Evolutionary conservation across 2,113 vertebrate species (phyloP).

Genomic region (Tupaia tana): DNA sequence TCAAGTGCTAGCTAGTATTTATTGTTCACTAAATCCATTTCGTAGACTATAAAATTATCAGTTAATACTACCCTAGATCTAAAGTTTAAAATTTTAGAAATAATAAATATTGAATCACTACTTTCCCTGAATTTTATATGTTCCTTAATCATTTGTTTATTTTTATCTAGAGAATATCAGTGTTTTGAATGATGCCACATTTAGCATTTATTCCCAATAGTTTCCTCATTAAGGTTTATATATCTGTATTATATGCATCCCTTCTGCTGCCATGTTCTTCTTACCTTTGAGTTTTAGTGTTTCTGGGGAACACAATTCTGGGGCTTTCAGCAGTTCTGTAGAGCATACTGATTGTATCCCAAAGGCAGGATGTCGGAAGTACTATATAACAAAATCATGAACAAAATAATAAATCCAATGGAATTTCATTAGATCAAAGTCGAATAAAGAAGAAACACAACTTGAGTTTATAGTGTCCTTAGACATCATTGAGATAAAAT

Average conservation of each 20-base stretch:
- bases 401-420: not conserved
- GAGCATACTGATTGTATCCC: not conserved
- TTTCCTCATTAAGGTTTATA: not conserved
- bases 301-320: too few relatives aligned
- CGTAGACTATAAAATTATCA: not conserved
- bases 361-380: not conserved
- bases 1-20: not conserved
- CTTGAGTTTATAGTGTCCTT: not conserved
- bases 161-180: not conserved
- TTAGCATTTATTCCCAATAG: not conserved
- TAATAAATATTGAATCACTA: not conserved
- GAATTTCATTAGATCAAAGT: not conserved
- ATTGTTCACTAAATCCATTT: not conserved
- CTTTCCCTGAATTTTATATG: not conserved
- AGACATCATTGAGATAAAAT: not conserved
- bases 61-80: not conserved
- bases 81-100: conserved; percentile 9
- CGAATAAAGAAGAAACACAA: not conserved
- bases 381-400: not conserved
- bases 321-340: not conserved
- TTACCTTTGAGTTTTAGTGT: not conserved
- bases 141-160: not conserved
- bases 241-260: too few relatives aligned
- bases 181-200: not conserved
- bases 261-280: not conserved